Percentiles rank a stretch among this genome's conserved stretches.
phyloP scores from a whole-genome alignment of 1,140 invertebrate genomes.

The Pseudomyrmex gracilis region DNA sequence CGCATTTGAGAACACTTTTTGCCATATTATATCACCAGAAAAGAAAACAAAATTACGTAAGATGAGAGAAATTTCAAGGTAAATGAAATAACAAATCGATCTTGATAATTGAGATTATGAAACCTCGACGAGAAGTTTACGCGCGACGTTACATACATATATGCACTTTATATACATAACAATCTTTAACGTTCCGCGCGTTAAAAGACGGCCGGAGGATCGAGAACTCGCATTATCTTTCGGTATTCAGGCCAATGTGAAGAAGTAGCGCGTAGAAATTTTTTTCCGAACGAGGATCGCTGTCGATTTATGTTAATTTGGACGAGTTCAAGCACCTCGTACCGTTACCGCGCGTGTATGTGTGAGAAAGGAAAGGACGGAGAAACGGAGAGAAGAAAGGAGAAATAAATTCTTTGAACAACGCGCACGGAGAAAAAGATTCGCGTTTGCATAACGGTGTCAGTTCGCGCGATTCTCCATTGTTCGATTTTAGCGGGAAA shows the following conservation, averaged over 20 bases:
- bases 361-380: not conserved
- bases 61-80: too few species aligned
- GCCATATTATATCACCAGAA: not conserved
- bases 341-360: constrained; percentile 78
- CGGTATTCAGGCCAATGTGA: constrained; percentile 64
- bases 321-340: constrained; percentile 76
- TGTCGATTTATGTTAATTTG: constrained; percentile 83
- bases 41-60: too few species aligned
- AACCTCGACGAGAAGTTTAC: too few species aligned
- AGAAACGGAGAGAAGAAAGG: not conserved
- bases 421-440: not conserved
- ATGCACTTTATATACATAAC: not conserved
- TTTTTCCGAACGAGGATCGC: constrained; percentile 63
- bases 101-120: not conserved
- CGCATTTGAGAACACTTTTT: not conserved
- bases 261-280: constrained; percentile 77
- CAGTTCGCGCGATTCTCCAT: constrained; percentile 20
- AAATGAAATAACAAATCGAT: not conserved
- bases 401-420: constrained; percentile 31
- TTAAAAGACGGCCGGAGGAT: constrained; percentile 14
- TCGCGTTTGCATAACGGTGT: constrained; percentile 65
- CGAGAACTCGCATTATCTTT: constrained; percentile 42
- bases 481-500: constrained; percentile 14
- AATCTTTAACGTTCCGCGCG: constrained; percentile 21
- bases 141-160: too few species aligned